phyloP scores from a whole-genome alignment of 2,113 vertebrate species.

The Gymnarchus niloticus region DNA sequence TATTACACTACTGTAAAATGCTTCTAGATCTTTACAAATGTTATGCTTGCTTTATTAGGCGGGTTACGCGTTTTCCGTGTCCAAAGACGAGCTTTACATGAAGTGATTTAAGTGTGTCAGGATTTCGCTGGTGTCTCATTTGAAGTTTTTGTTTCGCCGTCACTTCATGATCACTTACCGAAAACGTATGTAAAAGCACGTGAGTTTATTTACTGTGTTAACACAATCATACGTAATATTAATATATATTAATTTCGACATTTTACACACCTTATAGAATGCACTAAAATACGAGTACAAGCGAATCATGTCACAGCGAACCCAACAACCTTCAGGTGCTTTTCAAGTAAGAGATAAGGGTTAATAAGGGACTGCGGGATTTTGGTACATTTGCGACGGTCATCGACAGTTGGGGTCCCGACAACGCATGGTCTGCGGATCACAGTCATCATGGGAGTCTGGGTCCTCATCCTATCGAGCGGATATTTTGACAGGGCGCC shows the following conservation, averaged over 20 bases:
- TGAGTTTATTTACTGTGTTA: slow-evolving; percentile 12
- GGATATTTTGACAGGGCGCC: slow-evolving; percentile 86
- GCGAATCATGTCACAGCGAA: background rate
- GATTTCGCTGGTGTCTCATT: no score
- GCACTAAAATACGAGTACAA: slow-evolving; percentile 7
- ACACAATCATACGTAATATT: slow-evolving; percentile 11
- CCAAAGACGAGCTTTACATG: background rate
- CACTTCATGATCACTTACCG: background rate
- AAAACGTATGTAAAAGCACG: background rate
- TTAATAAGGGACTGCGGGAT: slow-evolving; percentile 14
- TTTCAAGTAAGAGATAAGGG: background rate
- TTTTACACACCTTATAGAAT: background rate
- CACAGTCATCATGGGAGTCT: slow-evolving; percentile 61
- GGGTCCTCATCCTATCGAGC: slow-evolving; percentile 80
- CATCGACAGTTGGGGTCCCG: slow-evolving; percentile 8
- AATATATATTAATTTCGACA: background rate
- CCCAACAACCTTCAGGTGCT: background rate
- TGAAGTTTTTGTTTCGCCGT: no score
- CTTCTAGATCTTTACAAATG: background rate
- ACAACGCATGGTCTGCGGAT: slow-evolving; percentile 52
- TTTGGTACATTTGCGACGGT: slow-evolving; percentile 43
- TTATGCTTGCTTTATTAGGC: background rate
- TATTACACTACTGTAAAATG: background rate
- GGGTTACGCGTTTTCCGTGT: background rate
- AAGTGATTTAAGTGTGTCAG: no score